phyloP scores from a whole-genome alignment of 1,140 invertebrate genomes.

The Drosophila mayri region DNA sequence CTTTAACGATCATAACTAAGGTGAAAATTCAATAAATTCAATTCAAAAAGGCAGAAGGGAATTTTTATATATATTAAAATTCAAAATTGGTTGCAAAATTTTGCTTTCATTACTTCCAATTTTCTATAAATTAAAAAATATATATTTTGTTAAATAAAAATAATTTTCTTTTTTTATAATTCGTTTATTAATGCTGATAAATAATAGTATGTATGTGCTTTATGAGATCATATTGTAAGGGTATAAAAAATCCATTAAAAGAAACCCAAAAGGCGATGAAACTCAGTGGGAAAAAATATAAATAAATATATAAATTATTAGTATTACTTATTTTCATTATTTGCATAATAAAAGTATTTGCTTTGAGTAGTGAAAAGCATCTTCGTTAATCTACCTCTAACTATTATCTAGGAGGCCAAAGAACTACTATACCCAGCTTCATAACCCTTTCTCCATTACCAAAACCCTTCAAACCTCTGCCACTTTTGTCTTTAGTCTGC shows the following conservation, averaged over 20 bases:
- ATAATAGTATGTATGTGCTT: too few species aligned
- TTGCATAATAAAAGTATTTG: too few species aligned
- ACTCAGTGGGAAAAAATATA: background rate
- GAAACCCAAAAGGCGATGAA: background rate
- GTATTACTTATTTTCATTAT: too few species aligned
- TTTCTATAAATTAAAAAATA: too few species aligned
- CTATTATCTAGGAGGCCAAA: background rate
- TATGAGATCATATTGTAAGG: background rate
- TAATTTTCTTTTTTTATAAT: too few species aligned
- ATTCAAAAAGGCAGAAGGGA: background rate
- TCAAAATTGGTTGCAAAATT: too few species aligned
- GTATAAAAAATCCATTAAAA: background rate
- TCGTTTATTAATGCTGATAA: too few species aligned
- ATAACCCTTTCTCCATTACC: background rate
- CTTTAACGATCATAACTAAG: rapidly evolving
- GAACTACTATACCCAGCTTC: background rate
- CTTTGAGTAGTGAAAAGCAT: too few species aligned
- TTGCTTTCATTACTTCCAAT: too few species aligned
- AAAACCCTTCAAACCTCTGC: background rate
- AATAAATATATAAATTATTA: background rate
- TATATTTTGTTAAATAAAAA: too few species aligned
- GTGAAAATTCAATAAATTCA: background rate
- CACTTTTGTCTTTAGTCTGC: background rate
- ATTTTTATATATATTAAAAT: background rate
- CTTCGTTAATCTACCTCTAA: too few species aligned